Evolutionary conservation across 2,888 invertebrate species (phyloP).

Genomic region (Leptarthrus brevirostris): DNA sequence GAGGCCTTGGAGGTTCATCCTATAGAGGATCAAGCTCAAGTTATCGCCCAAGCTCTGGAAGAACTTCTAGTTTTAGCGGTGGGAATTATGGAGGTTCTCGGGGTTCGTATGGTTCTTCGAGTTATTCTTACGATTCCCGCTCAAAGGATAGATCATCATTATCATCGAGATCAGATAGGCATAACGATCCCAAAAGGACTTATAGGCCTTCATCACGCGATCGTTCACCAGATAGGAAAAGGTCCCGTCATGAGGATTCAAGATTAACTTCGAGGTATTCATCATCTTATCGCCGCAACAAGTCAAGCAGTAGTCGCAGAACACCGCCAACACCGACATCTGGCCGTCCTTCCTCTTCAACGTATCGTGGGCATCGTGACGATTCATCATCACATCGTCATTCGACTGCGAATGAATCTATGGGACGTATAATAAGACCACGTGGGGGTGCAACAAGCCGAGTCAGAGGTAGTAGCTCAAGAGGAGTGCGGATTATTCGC

Average conservation of each 20-base stretch:
- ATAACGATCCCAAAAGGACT: slow-evolving; percentile 62
- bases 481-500: slow-evolving; percentile 60
- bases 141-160: slow-evolving; percentile 59
- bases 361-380: slow-evolving; percentile 56
- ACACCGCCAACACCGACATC: slow-evolving; percentile 57
- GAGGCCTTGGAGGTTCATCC: slow-evolving; percentile 59
- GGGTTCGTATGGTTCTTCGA: slow-evolving; percentile 57
- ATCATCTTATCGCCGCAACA: slow-evolving; percentile 64
- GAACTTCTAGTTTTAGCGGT: slow-evolving; percentile 55
- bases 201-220: slow-evolving; percentile 64
- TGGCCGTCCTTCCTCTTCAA: slow-evolving; percentile 57
- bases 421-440: slow-evolving; percentile 64
- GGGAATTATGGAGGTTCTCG: slow-evolving; percentile 59
- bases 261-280: slow-evolving; percentile 60
- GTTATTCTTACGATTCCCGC: slow-evolving; percentile 56
- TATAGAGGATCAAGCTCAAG: slow-evolving; percentile 60
- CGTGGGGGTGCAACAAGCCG: slow-evolving; percentile 61
- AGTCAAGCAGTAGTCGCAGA: slow-evolving; percentile 63
- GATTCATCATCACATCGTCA: slow-evolving; percentile 52
- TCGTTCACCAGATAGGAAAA: slow-evolving; percentile 64
- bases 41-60: slow-evolving; percentile 58
- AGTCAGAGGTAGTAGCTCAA: slow-evolving; percentile 58
- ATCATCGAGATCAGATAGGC: slow-evolving; percentile 59
- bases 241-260: slow-evolving; percentile 63
- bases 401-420: slow-evolving; percentile 58